These are phyloP conservation scores for Falco punctatus DNA, from an alignment of 2,113 vertebrate genomes.

Conservation along the genomic window DNA sequence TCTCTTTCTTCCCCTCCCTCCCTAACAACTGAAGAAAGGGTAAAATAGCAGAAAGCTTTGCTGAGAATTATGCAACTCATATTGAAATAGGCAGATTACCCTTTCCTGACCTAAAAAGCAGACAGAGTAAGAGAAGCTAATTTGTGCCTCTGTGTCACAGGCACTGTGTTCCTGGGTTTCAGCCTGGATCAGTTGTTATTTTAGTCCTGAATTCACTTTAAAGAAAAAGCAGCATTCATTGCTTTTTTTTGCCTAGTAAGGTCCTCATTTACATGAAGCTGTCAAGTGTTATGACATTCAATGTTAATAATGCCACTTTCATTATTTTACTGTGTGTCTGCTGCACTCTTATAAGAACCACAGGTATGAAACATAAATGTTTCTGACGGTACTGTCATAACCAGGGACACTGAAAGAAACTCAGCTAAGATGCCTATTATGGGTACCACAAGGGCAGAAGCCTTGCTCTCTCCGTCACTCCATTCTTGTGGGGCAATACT, in stretches of 20 bases:
- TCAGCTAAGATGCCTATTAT: background rate
- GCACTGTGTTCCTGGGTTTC: background rate
- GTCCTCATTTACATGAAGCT: constrained; percentile 67
- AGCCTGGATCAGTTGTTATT: background rate
- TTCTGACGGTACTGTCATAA: constrained; percentile 34
- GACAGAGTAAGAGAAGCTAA: background rate
- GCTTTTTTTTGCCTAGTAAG: background rate
- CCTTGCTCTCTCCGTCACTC: background rate
- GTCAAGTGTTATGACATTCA: constrained; percentile 68
- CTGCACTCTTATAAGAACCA: constrained; percentile 33
- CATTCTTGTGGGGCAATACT: background rate
- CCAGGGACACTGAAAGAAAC: background rate
- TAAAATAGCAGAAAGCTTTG: background rate
- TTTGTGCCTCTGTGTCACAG: background rate
- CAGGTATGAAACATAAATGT: constrained; percentile 43
- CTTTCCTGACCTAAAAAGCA: background rate
- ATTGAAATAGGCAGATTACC: background rate
- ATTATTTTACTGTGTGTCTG: constrained; percentile 37
- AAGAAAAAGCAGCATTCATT: background rate
- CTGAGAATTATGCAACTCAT: background rate
- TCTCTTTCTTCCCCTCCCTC: background rate
- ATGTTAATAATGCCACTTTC: constrained; percentile 64
- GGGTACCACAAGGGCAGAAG: background rate
- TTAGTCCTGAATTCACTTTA: background rate
- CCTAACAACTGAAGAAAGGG: background rate